These are phyloP conservation scores for Channa striata DNA, from an alignment of 2,797 vertebrate genomes.

Conservation along the genomic window DNA sequence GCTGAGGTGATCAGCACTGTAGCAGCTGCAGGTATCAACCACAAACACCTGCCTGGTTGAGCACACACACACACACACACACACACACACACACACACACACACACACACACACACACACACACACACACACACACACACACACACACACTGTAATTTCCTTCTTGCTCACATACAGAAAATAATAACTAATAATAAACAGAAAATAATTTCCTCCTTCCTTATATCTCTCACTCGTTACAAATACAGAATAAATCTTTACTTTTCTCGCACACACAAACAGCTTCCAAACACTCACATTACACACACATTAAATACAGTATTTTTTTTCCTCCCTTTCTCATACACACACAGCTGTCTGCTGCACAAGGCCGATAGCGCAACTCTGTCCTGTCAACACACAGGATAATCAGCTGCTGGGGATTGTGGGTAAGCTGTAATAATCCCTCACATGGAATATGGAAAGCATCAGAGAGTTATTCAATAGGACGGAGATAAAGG, in stretches of 20 bases:
- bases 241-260: slow-evolving; percentile 55
- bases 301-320: slow-evolving; percentile 39
- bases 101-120: neutral
- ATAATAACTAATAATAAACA: slow-evolving; percentile 3
- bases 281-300: slow-evolving; percentile 22
- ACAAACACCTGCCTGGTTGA: too few relatives aligned
- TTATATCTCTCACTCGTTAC: slow-evolving; percentile 16
- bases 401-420: slow-evolving; percentile 90
- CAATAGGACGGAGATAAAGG: slow-evolving; percentile 86
- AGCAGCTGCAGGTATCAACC: slow-evolving; percentile 77
- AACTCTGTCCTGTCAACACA: slow-evolving; percentile 89
- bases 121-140: slow-evolving; percentile 2
- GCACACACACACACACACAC: slow-evolving; percentile 3
- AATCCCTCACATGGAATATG: slow-evolving; percentile 94
- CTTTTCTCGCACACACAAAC: slow-evolving; percentile 47
- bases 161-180: slow-evolving; percentile 13
- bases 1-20: slow-evolving; percentile 76
- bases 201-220: slow-evolving; percentile 40
- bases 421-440: slow-evolving; percentile 92
- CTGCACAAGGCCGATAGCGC: slow-evolving; percentile 86
- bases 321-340: slow-evolving; percentile 13
- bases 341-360: slow-evolving; percentile 57
- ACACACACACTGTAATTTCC: slow-evolving; percentile 28
- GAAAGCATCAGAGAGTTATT: slow-evolving; percentile 92
- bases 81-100: slow-evolving; percentile 11